These are phyloP conservation scores for Phasianus colchicus DNA, from an alignment of 2,113 vertebrate genomes.

Conservation along the genomic window DNA sequence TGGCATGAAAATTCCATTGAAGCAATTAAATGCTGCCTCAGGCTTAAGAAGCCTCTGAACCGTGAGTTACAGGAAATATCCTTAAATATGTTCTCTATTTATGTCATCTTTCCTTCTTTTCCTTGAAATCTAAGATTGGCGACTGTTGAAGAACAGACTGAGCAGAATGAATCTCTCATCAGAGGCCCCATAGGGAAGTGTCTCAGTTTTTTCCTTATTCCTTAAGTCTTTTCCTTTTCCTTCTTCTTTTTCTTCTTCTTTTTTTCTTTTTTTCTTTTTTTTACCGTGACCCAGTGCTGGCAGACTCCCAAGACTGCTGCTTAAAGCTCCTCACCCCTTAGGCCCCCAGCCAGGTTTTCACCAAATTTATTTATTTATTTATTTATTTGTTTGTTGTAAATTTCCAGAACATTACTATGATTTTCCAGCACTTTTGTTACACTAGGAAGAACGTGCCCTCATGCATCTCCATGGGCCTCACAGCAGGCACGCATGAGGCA, in stretches of 20 bases:
- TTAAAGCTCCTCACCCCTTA: not conserved
- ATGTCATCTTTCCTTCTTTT: not conserved
- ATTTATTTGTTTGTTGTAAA: no score
- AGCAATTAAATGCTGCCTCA: not conserved
- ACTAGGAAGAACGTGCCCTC: not conserved
- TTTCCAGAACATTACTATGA: not conserved
- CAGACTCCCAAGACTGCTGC: not conserved
- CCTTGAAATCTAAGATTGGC: not conserved
- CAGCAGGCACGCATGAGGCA: not conserved
- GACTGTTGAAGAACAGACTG: not conserved
- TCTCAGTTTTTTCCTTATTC: not conserved
- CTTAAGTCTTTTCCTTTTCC: not conserved
- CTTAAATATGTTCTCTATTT: not conserved
- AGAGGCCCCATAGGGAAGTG: not conserved
- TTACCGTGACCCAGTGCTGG: not conserved
- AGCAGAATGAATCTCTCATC: not conserved
- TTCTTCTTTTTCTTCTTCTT: no score
- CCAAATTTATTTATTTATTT: not conserved
- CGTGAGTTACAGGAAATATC: not conserved
- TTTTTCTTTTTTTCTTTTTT: not conserved
- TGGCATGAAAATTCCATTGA: not conserved
- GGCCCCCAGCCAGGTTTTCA: not conserved
- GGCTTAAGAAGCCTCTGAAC: not conserved
- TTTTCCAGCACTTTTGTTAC: not conserved
- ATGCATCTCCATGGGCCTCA: not conserved